A percentile compares a stretch with the other conserved stretches of the same genome.
Conservation (phyloP, 2,113 vertebrate genomes). For the Cinclus mexicanus region DNA sequence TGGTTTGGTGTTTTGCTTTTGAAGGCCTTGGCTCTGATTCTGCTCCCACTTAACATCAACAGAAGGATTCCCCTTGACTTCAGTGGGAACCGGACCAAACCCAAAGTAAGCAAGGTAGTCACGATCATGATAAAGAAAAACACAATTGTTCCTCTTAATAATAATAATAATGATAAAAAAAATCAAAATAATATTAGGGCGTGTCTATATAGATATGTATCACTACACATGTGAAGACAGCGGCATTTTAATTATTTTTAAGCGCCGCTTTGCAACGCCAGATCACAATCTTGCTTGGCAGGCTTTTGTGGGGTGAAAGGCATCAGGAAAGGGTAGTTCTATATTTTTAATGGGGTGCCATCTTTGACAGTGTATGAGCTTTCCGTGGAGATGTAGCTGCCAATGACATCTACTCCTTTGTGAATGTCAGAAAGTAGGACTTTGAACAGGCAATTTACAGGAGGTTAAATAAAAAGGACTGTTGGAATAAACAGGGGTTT, state of each 20-base stretch:
- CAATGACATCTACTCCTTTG: slow-evolving; percentile 55
- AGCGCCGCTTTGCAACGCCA: slow-evolving; percentile 11
- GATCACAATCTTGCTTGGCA: background rate
- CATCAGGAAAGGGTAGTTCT: background rate
- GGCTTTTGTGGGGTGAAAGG: background rate
- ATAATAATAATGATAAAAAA: background rate
- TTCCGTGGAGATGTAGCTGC: slow-evolving; percentile 22
- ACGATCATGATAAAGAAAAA: slow-evolving; percentile 74
- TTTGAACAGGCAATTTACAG: slow-evolving; percentile 58
- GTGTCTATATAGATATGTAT: slow-evolving; percentile 41
- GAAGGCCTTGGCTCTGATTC: slow-evolving; percentile 42
- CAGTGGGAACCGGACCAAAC: slow-evolving; percentile 52
- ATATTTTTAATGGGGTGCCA: slow-evolving; percentile 10
- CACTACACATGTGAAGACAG: slow-evolving; percentile 40
- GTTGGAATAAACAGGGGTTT: slow-evolving; percentile 15
- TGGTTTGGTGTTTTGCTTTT: slow-evolving; percentile 11
- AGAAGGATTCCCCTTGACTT: slow-evolving; percentile 53
- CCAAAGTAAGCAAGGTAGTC: slow-evolving; percentile 73
- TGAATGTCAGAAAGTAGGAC: slow-evolving; percentile 46
- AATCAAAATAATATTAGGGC: slow-evolving; percentile 39
- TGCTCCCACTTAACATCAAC: slow-evolving; percentile 44
- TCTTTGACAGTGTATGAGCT: slow-evolving; percentile 13
- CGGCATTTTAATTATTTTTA: slow-evolving; percentile 39
- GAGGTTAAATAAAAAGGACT: slow-evolving; percentile 29
- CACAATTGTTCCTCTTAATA: slow-evolving; percentile 48